Conservation (phyloP, 2,113 vertebrate species). For the Serinus canaria region DNA sequence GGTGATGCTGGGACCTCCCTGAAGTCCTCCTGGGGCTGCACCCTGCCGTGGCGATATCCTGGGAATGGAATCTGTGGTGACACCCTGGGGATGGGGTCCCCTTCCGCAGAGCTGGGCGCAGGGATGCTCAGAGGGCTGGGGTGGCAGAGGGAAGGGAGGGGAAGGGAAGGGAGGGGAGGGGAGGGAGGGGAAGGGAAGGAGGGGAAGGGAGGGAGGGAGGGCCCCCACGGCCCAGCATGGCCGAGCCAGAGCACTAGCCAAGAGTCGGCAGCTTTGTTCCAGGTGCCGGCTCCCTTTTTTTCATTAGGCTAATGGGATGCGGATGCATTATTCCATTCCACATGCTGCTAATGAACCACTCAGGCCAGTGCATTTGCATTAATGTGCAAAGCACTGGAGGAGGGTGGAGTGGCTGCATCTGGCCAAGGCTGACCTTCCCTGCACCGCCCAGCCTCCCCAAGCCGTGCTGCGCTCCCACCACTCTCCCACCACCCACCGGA, state of each 20-base stretch:
- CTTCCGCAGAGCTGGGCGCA: not conserved
- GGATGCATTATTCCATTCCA: conserved; percentile 73
- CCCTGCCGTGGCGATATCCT: not conserved
- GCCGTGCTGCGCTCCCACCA: not conserved
- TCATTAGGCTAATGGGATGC: conserved; percentile 75
- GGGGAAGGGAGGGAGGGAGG: not conserved
- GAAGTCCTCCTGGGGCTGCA: not conserved
- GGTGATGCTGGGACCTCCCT: not conserved
- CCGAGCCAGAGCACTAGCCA: conserved; percentile 54
- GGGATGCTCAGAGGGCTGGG: not conserved
- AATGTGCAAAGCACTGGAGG: conserved; percentile 64
- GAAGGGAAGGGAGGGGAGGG: not conserved
- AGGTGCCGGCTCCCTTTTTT: conserved; percentile 71
- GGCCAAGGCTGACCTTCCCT: conserved; percentile 42
- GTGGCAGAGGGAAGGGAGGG: not conserved
- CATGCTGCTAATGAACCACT: conserved; percentile 73
- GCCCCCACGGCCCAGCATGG: conserved; percentile 1
- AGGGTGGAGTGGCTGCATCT: conserved; percentile 60
- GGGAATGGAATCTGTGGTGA: not conserved
- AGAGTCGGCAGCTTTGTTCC: conserved; percentile 70
- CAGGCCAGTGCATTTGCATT: conserved; percentile 72
- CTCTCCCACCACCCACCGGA: not conserved
- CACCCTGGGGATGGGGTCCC: not conserved
- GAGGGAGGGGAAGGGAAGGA: not conserved
- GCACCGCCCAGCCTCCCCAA: not conserved